Conservation (phyloP, 2,113 vertebrate species). For the Eolophus roseicapilla region DNA sequence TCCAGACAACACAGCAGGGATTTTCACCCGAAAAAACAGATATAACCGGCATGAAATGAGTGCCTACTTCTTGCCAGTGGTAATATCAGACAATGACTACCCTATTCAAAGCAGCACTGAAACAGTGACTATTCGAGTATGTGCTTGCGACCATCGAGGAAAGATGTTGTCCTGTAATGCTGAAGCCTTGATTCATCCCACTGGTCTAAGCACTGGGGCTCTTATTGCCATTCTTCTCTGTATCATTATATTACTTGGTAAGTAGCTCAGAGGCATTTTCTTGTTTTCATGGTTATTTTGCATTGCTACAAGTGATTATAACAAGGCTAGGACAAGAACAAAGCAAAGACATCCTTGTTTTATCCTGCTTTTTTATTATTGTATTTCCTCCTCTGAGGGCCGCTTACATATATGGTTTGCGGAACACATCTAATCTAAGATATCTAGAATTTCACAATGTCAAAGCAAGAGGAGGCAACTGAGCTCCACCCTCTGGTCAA, state of each 20-base stretch:
- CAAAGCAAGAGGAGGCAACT: neutral
- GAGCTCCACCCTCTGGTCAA: neutral
- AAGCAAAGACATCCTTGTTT: neutral
- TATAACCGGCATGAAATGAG: conserved; percentile 89
- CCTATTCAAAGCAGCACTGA: conserved; percentile 93
- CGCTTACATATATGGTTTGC: neutral
- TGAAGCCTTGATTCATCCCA: conserved; percentile 87
- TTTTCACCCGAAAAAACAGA: conserved; percentile 85
- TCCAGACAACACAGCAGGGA: conserved; percentile 94
- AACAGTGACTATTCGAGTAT: conserved; percentile 90
- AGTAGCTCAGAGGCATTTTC: conserved; percentile 63
- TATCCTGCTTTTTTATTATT: neutral
- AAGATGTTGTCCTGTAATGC: conserved; percentile 93
- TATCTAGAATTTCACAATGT: neutral
- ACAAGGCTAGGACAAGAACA: neutral
- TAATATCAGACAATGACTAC: conserved; percentile 89
- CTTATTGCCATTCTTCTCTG: conserved; percentile 95
- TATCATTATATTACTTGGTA: conserved; percentile 92
- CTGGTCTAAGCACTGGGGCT: conserved; percentile 94
- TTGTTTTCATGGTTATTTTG: conserved; percentile 16
- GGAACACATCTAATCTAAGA: neutral
- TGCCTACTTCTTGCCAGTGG: conserved; percentile 88
- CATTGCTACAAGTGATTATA: neutral
- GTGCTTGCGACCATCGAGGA: conserved; percentile 91
- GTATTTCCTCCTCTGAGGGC: neutral